Evolutionary conservation across 2,888 invertebrate species (phyloP).

Genomic region (Eristalinus aeneus): DNA sequence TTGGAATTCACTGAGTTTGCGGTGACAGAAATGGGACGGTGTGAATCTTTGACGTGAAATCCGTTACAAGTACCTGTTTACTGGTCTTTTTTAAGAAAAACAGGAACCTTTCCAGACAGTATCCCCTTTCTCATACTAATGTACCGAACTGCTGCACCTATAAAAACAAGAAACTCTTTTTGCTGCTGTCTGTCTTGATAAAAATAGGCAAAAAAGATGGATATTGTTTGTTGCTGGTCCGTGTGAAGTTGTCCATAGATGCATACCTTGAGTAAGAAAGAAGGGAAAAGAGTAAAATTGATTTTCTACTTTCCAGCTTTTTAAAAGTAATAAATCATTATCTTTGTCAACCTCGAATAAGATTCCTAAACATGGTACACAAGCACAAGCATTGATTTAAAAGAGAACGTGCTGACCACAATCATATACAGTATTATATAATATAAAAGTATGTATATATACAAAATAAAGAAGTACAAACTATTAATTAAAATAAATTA

Average conservation of each 20-base stretch:
- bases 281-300: too few species aligned
- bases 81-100: slow-evolving; percentile 11
- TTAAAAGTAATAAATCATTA: too few species aligned
- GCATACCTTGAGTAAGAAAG: neutral
- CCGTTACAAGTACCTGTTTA: slow-evolving; percentile 22
- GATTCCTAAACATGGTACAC: too few species aligned
- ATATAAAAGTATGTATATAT: too few species aligned
- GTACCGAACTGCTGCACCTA: slow-evolving; percentile 9
- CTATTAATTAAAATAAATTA: too few species aligned
- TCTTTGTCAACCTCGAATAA: too few species aligned
- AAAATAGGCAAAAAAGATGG: slow-evolving; percentile 6
- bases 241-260: neutral
- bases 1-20: slow-evolving; percentile 47
- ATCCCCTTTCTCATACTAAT: neutral
- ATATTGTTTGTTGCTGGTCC: neutral
- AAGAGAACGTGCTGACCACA: too few species aligned
- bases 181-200: slow-evolving; percentile 12
- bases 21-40: neutral
- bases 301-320: too few species aligned
- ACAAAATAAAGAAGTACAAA: too few species aligned
- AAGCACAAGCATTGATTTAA: too few species aligned
- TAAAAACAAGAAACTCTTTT: slow-evolving; percentile 36
- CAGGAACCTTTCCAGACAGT: slow-evolving; percentile 1
- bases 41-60: slow-evolving; percentile 15
- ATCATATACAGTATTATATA: too few species aligned